Conservation (phyloP, 37 sponge, comb jelly and placozoan genomes). For the Agelas oroides region DNA sequence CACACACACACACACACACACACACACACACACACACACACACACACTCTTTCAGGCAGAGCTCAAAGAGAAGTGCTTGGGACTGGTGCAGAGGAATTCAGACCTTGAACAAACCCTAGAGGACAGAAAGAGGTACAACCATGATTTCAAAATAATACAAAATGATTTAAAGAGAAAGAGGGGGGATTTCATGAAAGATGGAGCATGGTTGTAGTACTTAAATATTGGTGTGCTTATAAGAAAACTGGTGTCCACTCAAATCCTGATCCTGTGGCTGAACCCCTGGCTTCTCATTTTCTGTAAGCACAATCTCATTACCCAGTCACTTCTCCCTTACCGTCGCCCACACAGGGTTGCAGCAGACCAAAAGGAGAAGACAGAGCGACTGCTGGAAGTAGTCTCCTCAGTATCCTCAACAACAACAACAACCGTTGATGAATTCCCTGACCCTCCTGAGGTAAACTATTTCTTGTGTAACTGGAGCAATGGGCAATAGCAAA, state of each 20-base stretch:
- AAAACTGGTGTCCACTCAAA: too few relatives aligned
- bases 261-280: too few relatives aligned
- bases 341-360: neutral
- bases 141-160: neutral
- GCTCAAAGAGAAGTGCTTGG: slow-evolving; percentile 8
- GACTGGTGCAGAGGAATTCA: neutral
- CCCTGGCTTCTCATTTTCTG: too few relatives aligned
- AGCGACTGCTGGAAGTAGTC: neutral
- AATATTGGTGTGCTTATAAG: neutral
- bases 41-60: neutral
- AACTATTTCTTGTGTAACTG: too few relatives aligned
- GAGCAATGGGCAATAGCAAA: too few relatives aligned
- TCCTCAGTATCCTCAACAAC: neutral
- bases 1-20: neutral
- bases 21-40: neutral
- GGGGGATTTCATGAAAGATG: too few relatives aligned
- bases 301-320: too few relatives aligned
- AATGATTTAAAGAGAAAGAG: neutral
- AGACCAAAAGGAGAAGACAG: neutral
- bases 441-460: slow-evolving; percentile 2
- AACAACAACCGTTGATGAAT: neutral
- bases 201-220: too few relatives aligned
- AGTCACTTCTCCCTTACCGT: neutral
- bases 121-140: neutral
- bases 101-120: neutral